Evolutionary conservation across 2,888 invertebrate genomes (phyloP), one percentile per base, ranked within the genome.

Genomic region (Sinhomidia bicolor): DNA sequence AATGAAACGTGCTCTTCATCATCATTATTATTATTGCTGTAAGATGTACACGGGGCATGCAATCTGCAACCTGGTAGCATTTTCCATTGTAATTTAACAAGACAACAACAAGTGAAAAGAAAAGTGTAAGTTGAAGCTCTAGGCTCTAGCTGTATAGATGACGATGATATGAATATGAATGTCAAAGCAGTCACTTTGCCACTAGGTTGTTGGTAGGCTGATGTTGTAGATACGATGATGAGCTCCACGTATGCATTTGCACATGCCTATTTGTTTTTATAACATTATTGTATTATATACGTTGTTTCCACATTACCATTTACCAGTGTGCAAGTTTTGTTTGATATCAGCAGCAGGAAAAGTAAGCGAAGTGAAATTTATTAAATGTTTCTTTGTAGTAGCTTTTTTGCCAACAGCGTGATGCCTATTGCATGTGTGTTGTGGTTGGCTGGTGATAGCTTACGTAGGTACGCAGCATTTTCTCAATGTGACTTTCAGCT

Each of bases 401-500:
- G n/a, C n/a, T n/a, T n/a, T n/a, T n/a, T n/a, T n/a, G n/a, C n/a
- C n/a, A n/a, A n/a, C n/a, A n/a, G n/a, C n/a, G n/a, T n/a, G n/a
- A n/a, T n/a, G n/a, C n/a, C n/a, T n/a, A n/a, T n/a, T n/a, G n/a
- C n/a, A n/a, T n/a, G n/a, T n/a, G n/a, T n/a, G 23, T 14, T 74
- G 12, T 74, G 47, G 65, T 65, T 65, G 36, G 3, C 36, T 41
- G 65, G 1, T 17, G 36, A 36, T 54, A 32, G 23, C 29, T n/a
- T 57, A 20, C 36, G 57, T 79, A 36, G 54, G 79, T 79, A 57
- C 76, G 76, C 51, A 36, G 32, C 54, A 57, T 1, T 26, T 60
- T 60, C 60, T 84, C 51, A 84, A 84, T 54, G 84, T 84, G 60
- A 84, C 84, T 84, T 84, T 84, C 83, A 76, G 62, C 57, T 14